These are phyloP conservation scores for Coboldia fuscipes DNA, from an alignment of 1,140 invertebrate species.

Conservation along the genomic window DNA sequence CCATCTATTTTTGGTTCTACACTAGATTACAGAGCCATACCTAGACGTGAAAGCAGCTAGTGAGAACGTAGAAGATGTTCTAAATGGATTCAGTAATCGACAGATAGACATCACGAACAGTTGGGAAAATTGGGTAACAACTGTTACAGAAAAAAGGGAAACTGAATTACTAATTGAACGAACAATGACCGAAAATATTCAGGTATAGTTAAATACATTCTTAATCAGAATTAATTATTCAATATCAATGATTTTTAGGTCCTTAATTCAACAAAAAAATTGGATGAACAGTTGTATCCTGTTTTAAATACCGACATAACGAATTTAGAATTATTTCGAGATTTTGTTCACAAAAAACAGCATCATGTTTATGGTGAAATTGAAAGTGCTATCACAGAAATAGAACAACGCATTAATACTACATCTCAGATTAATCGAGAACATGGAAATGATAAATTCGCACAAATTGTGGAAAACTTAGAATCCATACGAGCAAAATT, in stretches of 20 bases:
- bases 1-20: conserved; percentile 16
- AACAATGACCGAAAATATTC: conserved; percentile 49
- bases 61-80: conserved; percentile 41
- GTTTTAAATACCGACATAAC: conserved; percentile 40
- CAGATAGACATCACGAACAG: conserved; percentile 40
- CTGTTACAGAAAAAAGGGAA: conserved; percentile 39
- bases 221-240: too few species aligned
- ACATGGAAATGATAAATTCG: conserved; percentile 36
- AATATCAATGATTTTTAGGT: conserved; percentile 25
- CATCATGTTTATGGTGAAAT: conserved; percentile 40
- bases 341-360: conserved; percentile 24
- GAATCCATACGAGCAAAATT: conserved; percentile 26
- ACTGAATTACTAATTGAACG: conserved; percentile 40
- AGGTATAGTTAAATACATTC: conserved; percentile 33
- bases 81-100: conserved; percentile 43
- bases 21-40: conserved; percentile 48
- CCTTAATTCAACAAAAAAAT: conserved; percentile 48
- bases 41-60: conserved; percentile 46
- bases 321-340: conserved; percentile 33
- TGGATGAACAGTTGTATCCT: conserved; percentile 55
- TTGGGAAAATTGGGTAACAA: conserved; percentile 44
- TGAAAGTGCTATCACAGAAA: conserved; percentile 43
- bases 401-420: conserved; percentile 44
- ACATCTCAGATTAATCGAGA: conserved; percentile 28
- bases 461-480: conserved; percentile 26